phyloP scores from a whole-genome alignment of 2,113 vertebrate genomes.

The Vanacampus margaritifer region DNA sequence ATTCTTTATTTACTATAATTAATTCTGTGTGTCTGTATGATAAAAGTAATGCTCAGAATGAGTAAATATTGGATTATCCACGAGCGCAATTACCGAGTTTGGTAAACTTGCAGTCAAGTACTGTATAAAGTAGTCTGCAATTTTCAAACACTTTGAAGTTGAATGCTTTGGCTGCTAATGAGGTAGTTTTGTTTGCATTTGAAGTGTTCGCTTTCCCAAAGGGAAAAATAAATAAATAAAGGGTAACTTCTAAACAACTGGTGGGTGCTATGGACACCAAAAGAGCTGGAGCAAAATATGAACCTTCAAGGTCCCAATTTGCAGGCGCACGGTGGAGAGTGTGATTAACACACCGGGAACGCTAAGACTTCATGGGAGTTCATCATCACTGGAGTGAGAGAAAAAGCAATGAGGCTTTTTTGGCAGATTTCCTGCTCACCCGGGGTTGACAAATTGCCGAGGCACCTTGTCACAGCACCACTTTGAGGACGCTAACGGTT shows the following conservation, averaged over 20 bases:
- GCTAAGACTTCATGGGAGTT: conserved; percentile 66
- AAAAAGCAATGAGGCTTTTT: conserved; percentile 66
- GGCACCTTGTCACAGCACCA: conserved; percentile 64
- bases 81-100: conserved; percentile 21
- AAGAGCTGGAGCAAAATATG: conserved; percentile 13
- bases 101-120: conserved; percentile 33
- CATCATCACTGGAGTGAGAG: conserved; percentile 63
- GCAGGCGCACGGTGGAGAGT: conserved; percentile 52
- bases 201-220: conserved; percentile 29
- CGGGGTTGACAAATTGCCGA: conserved; percentile 69
- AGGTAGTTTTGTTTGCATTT: conserved; percentile 47
- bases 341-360: conserved; percentile 53
- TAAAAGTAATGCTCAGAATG: conserved; percentile 15
- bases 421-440: conserved; percentile 67
- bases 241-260: conserved; percentile 39
- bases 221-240: conserved; percentile 34
- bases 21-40: too few species aligned
- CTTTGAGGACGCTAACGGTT: conserved; percentile 62
- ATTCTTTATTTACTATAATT: too few species aligned
- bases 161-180: conserved; percentile 53
- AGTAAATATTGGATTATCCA: conserved; percentile 25
- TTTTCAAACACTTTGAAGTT: conserved; percentile 54
- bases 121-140: conserved; percentile 30
- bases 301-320: conserved; percentile 50
- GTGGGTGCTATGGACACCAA: conserved; percentile 25